Conservation (phyloP, 1,140 invertebrate genomes). For the Dreissena polymorpha region DNA sequence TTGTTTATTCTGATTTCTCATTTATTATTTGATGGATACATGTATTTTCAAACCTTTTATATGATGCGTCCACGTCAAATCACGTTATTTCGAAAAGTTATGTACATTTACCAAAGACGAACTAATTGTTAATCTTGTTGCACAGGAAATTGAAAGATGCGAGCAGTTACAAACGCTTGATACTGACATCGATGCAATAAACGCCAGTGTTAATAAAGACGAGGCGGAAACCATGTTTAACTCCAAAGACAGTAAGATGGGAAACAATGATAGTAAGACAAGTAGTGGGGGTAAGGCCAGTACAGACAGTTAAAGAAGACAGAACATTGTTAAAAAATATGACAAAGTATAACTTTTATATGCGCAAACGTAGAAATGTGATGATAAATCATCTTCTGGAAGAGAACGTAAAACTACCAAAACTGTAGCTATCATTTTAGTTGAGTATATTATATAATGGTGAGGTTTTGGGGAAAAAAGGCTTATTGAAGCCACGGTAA, state of each 20-base stretch:
- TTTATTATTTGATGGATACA: conserved; percentile 98
- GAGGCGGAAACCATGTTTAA: conserved; percentile 48
- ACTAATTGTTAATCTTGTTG: conserved; percentile 71
- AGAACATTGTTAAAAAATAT: conserved; percentile 68
- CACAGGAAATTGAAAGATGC: conserved; percentile 52
- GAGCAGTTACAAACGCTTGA: conserved; percentile 27
- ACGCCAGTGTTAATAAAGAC: neutral
- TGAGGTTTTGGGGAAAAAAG: too few relatives aligned
- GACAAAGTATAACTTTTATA: conserved; percentile 87
- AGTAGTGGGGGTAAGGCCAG: conserved; percentile 55
- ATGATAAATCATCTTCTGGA: conserved; percentile 92
- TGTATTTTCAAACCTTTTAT: too few relatives aligned
- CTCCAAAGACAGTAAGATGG: conserved; percentile 8
- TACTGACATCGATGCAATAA: neutral
- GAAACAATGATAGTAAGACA: conserved; percentile 15
- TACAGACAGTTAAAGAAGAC: conserved; percentile 38
- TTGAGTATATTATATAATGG: conserved; percentile 82
- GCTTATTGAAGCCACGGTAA: too few relatives aligned
- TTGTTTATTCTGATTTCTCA: conserved; percentile 98
- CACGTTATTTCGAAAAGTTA: conserved; percentile 68
- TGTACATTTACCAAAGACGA: conserved; percentile 81
- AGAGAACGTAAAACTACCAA: conserved; percentile 99
- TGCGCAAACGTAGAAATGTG: conserved; percentile 74
- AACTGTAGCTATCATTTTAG: conserved; percentile 98
- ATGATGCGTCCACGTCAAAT: conserved; percentile 49